Evolutionary conservation across 2,113 vertebrate species (phyloP).

Genomic region (Sceloporus undulatus): DNA sequence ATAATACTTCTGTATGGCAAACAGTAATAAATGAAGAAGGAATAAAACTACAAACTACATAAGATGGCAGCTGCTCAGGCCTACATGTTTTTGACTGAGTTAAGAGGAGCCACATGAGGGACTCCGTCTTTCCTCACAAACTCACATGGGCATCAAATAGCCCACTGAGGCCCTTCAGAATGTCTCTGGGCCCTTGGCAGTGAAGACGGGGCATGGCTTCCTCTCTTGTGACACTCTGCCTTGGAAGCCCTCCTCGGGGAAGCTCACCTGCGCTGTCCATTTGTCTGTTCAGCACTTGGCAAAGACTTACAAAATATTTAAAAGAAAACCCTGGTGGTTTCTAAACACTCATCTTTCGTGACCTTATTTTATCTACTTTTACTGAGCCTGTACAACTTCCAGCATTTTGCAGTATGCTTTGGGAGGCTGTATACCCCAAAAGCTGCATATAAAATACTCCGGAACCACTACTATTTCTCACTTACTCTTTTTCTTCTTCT

Average conservation of each 20-base stretch:
- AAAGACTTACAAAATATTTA: too few relatives aligned
- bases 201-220: neutral
- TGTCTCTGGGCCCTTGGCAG: neutral
- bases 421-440: neutral
- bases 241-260: neutral
- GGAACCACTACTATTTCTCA: accelerated
- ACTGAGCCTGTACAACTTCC: too few relatives aligned
- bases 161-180: neutral
- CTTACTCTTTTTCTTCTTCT: conserved; percentile 93
- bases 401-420: too few relatives aligned
- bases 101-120: too few relatives aligned
- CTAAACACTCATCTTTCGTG: too few relatives aligned
- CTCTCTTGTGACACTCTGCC: neutral
- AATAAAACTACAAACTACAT: too few relatives aligned
- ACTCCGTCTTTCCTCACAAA: neutral
- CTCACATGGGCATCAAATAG: neutral
- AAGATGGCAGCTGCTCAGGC: too few relatives aligned
- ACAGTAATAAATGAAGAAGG: too few relatives aligned
- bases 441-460: neutral
- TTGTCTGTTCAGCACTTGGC: neutral
- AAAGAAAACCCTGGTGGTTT: too few relatives aligned
- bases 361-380: too few relatives aligned
- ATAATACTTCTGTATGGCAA: neutral
- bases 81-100: too few relatives aligned
- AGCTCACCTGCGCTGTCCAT: neutral